These are phyloP conservation scores for Conus canariensis DNA, from an alignment of 2,888 invertebrate genomes.

Conservation along the genomic window DNA sequence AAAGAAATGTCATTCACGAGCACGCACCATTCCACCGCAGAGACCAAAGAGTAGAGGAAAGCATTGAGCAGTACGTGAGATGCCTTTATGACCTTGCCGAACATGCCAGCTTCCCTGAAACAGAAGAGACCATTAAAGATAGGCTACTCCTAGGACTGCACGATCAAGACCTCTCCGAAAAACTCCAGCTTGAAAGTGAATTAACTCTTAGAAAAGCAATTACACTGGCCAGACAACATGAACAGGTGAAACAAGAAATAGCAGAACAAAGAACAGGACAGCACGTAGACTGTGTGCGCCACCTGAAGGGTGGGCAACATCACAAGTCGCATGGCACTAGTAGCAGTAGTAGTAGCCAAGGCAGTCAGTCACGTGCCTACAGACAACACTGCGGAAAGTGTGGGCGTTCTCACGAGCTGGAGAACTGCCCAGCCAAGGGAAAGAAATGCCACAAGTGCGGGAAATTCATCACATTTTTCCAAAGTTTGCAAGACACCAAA, in stretches of 20 bases:
- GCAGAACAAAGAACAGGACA: too few species aligned
- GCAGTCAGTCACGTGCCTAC: too few species aligned
- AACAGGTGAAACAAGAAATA: too few species aligned
- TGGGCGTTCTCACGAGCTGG: not conserved
- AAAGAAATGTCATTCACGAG: not conserved
- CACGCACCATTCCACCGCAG: not conserved
- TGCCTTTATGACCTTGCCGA: not conserved
- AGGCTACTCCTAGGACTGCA: not conserved
- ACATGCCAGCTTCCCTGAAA: not conserved
- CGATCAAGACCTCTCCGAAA: not conserved
- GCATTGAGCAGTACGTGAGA: not conserved
- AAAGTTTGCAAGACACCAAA: not conserved
- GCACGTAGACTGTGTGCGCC: too few species aligned
- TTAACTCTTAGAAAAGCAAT: too few species aligned
- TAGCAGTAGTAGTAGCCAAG: too few species aligned
- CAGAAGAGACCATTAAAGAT: not conserved
- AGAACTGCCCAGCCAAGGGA: not conserved
- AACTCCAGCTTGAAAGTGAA: not conserved
- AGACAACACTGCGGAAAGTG: not conserved
- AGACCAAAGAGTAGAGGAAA: not conserved
- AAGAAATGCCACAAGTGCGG: not conserved
- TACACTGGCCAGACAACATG: too few species aligned
- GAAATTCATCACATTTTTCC: not conserved
- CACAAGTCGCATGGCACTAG: too few species aligned
- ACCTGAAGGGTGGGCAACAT: too few species aligned